Evolutionary conservation across 2,888 invertebrate genomes (phyloP).

Genomic region (Liodrosophila aerea): DNA sequence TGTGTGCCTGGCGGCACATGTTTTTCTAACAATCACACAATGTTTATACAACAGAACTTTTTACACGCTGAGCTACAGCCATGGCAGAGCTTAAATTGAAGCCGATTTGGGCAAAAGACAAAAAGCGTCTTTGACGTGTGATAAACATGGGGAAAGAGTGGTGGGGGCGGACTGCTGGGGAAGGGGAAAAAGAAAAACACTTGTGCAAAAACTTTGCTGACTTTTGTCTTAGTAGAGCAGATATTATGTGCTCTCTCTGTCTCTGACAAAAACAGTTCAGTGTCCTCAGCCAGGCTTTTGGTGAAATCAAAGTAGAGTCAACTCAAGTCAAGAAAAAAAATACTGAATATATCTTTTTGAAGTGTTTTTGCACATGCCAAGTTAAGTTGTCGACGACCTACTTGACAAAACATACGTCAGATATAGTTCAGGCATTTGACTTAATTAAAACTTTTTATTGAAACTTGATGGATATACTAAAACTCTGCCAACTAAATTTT

Average conservation of each 20-base stretch:
- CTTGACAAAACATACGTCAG: conserved; percentile 4
- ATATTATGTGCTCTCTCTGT: conserved; percentile 18
- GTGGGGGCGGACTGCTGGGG: no score
- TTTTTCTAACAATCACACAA: conserved; percentile 77
- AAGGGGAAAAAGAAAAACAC: conserved; percentile 58
- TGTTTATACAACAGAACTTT: conserved; percentile 77
- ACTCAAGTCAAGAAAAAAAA: conserved; percentile 29
- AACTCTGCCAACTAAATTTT: conserved; percentile 1
- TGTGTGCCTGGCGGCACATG: conserved; percentile 61
- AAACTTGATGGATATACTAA: not conserved
- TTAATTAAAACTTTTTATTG: not conserved
- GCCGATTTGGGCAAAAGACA: conserved; percentile 73
- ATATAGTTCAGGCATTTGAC: conserved; percentile 4
- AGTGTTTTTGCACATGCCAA: conserved; percentile 24
- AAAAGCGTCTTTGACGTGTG: conserved; percentile 77
- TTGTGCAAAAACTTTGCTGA: conserved; percentile 58
- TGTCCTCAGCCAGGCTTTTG: conserved; percentile 39
- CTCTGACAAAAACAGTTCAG: conserved; percentile 68
- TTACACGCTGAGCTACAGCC: conserved; percentile 51
- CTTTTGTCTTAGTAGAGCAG: conserved; percentile 36
- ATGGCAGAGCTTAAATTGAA: conserved; percentile 65
- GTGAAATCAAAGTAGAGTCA: conserved; percentile 48
- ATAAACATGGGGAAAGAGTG: conserved; percentile 66
- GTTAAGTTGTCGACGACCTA: conserved; percentile 24
- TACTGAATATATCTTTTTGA: conserved; percentile 32